Conservation (phyloP, 2,888 invertebrate species). For the Luffia ferchaultella region DNA sequence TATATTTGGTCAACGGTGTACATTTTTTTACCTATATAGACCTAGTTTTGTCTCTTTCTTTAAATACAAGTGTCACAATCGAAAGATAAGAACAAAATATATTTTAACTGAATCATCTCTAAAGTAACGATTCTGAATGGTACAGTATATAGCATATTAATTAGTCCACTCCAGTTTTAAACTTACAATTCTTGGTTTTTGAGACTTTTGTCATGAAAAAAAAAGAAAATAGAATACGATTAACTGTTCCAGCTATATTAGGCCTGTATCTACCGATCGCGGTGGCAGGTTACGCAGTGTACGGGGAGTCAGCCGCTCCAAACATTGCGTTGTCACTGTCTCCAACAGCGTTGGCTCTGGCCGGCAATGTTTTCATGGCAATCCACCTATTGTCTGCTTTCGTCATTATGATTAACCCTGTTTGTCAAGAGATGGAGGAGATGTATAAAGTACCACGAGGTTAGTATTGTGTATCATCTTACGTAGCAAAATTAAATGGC, state of each 20-base stretch:
- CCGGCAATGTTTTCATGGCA: conserved; percentile 70
- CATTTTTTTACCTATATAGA: too few relatives aligned
- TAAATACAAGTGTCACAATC: not conserved
- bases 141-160: not conserved
- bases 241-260: conserved; percentile 52
- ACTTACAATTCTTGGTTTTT: not conserved
- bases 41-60: too few relatives aligned
- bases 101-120: too few relatives aligned
- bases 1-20: too few relatives aligned
- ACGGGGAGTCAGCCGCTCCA: conserved; percentile 65
- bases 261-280: conserved; percentile 68
- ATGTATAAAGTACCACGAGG: conserved; percentile 68
- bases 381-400: conserved; percentile 73
- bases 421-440: conserved; percentile 75
- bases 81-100: not conserved
- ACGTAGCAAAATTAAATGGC: not conserved
- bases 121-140: too few relatives aligned
- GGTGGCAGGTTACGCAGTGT: conserved; percentile 68
- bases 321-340: conserved; percentile 68
- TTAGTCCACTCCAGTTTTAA: not conserved
- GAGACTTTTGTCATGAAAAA: not conserved
- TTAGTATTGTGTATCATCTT: conserved; percentile 26
- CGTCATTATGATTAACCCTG: conserved; percentile 75
- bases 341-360: conserved; percentile 57
- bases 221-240: not conserved